These are phyloP conservation scores for Ctenopoma multispine DNA, from an alignment of 2,797 vertebrate species.

Conservation along the genomic window DNA sequence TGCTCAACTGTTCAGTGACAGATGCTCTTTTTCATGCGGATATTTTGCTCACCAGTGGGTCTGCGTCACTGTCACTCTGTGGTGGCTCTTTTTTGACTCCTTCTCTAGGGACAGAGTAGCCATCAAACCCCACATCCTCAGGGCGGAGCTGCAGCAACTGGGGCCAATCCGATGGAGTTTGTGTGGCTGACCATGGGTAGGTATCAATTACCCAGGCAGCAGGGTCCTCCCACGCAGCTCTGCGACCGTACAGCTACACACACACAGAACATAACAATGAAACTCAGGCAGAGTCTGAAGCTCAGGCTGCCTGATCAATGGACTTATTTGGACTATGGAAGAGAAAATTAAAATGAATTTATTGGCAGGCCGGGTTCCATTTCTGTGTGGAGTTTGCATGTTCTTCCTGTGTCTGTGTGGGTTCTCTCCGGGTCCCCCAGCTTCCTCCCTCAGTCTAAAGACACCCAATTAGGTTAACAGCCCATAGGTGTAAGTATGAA, in stretches of 20 bases:
- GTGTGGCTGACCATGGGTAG: conserved; percentile 92
- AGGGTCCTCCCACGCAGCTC: conserved; percentile 95
- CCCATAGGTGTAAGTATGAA: no score
- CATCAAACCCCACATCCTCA: conserved; percentile 97
- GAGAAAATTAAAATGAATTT: no score
- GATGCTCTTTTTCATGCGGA: background rate
- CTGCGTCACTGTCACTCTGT: conserved; percentile 92
- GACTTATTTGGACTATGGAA: background rate
- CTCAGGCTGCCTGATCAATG: no score
- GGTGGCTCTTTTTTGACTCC: conserved; percentile 90
- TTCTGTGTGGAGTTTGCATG: no score
- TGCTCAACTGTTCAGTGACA: background rate
- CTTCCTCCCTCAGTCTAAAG: no score
- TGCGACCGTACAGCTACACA: conserved; percentile 91
- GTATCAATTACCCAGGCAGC: conserved; percentile 97
- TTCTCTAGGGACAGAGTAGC: conserved; percentile 90
- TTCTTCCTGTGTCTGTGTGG: no score
- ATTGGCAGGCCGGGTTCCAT: no score
- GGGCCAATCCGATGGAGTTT: conserved; percentile 93
- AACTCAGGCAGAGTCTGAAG: background rate
- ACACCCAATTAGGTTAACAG: no score
- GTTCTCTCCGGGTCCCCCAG: no score
- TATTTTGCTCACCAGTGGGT: conserved; percentile 91
- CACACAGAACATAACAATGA: background rate
- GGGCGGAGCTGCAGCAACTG: conserved; percentile 95